Percentiles rank a stretch among this genome's conserved stretches.
phyloP scores from a whole-genome alignment of 2,888 invertebrate species.

The Zygogramma bicolorata region DNA sequence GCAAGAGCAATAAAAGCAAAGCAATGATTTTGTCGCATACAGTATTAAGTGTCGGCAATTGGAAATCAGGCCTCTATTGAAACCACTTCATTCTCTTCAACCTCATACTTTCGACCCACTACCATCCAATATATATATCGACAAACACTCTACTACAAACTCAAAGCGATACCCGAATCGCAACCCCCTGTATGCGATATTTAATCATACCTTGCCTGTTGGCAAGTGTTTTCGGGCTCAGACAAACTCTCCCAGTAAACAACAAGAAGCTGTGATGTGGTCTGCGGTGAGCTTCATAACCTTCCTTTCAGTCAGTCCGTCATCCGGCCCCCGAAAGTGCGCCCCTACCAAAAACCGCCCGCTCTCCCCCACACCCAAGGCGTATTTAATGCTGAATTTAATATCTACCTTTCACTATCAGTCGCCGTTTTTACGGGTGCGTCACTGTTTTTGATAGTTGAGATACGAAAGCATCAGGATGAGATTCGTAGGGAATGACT shows the following conservation, averaged over 20 bases:
- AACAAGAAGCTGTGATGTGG: conserved; percentile 65
- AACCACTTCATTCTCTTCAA: too few relatives aligned
- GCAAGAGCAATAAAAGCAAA: too few relatives aligned
- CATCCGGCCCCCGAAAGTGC: conserved; percentile 43
- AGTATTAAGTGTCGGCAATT: too few relatives aligned
- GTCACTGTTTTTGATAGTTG: conserved; percentile 27
- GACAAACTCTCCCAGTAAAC: conserved; percentile 55
- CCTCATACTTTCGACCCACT: too few relatives aligned
- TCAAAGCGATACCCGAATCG: neutral
- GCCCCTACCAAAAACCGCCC: conserved; percentile 6
- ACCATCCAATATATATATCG: too few relatives aligned
- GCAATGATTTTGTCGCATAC: too few relatives aligned
- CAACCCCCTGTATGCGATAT: neutral
- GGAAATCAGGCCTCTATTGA: too few relatives aligned
- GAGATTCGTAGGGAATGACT: neutral
- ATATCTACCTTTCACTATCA: conserved; percentile 41
- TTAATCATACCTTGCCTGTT: conserved; percentile 50
- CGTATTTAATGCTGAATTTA: conserved; percentile 39
- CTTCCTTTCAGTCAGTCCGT: conserved; percentile 62
- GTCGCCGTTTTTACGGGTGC: conserved; percentile 22
- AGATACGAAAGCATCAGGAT: neutral
- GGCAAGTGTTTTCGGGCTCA: conserved; percentile 54
- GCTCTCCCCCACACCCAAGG: conserved; percentile 19
- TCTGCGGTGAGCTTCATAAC: conserved; percentile 63
- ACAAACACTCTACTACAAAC: too few relatives aligned